These are phyloP conservation scores for Cyaniris semiargus DNA, from an alignment of 2,888 invertebrate species.

Conservation along the genomic window DNA sequence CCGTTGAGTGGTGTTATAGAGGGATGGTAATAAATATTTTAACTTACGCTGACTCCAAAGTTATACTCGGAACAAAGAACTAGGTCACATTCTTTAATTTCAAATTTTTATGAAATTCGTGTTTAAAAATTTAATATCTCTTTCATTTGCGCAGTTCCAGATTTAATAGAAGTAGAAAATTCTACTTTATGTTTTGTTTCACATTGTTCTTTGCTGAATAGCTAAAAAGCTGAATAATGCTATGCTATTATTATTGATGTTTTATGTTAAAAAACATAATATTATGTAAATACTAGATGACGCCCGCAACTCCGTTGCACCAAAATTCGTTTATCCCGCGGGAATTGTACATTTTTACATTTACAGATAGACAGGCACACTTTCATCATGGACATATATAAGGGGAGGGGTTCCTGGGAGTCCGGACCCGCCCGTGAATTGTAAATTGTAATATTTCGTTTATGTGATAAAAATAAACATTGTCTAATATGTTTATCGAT, in stretches of 20 bases:
- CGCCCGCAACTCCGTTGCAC: no score
- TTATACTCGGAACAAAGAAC: slow-evolving; percentile 8
- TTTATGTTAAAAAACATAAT: no score
- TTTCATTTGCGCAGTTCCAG: slow-evolving; percentile 13
- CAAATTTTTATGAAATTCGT: slow-evolving; percentile 1
- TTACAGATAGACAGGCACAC: no score
- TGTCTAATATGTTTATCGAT: no score
- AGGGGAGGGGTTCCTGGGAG: no score
- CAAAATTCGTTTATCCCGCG: no score
- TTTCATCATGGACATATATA: no score
- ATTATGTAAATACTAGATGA: no score
- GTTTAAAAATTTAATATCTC: slow-evolving; percentile 20
- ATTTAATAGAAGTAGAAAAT: slow-evolving; percentile 3
- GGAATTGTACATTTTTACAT: no score
- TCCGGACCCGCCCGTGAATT: no score
- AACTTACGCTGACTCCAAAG: slow-evolving; percentile 5
- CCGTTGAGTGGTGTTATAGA: not conserved
- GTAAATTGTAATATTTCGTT: no score
- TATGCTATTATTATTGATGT: not conserved
- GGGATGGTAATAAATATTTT: slow-evolving; percentile 20
- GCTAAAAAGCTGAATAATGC: not conserved
- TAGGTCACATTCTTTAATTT: slow-evolving; percentile 25
- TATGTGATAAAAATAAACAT: no score
- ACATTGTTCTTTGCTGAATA: not conserved
- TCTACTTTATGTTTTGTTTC: not conserved